A percentile compares a stretch with the other conserved stretches of the same genome.
Evolutionary conservation across 2,113 vertebrate species (phyloP).

Genomic region (Bombycilla garrulus): DNA sequence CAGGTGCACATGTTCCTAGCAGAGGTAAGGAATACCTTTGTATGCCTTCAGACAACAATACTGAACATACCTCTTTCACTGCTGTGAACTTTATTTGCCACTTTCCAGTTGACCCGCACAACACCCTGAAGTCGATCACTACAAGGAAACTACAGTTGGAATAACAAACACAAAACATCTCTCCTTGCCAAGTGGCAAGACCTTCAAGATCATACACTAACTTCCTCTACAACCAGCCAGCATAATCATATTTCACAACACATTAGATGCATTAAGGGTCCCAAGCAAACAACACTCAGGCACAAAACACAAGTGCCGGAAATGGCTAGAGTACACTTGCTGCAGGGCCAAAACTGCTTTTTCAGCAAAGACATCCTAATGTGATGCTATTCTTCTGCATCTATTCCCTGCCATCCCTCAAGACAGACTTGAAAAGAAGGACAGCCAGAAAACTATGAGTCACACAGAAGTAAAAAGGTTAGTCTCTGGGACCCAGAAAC

Average conservation of each 20-base stretch:
- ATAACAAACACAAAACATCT: neutral
- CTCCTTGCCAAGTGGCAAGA: neutral
- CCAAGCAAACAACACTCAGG: neutral
- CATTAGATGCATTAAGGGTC: neutral
- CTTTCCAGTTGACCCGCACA: neutral
- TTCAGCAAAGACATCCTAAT: neutral
- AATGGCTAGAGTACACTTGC: neutral
- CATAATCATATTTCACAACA: neutral
- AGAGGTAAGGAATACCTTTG: neutral
- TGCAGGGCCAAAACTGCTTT: neutral
- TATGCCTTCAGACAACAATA: neutral
- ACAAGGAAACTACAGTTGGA: neutral
- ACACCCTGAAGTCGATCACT: neutral
- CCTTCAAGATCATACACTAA: neutral
- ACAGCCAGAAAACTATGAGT: neutral
- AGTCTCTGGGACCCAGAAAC: neutral
- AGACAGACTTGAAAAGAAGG: neutral
- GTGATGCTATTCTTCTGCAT: neutral
- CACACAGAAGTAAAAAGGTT: slow-evolving; percentile 7
- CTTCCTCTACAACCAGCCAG: neutral
- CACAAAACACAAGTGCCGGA: neutral
- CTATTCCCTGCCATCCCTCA: neutral
- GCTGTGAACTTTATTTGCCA: neutral
- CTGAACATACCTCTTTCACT: neutral
- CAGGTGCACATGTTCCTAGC: accelerated